These are phyloP conservation scores for Verasper variegatus DNA, from an alignment of 2,113 vertebrate genomes.

Conservation along the genomic window DNA sequence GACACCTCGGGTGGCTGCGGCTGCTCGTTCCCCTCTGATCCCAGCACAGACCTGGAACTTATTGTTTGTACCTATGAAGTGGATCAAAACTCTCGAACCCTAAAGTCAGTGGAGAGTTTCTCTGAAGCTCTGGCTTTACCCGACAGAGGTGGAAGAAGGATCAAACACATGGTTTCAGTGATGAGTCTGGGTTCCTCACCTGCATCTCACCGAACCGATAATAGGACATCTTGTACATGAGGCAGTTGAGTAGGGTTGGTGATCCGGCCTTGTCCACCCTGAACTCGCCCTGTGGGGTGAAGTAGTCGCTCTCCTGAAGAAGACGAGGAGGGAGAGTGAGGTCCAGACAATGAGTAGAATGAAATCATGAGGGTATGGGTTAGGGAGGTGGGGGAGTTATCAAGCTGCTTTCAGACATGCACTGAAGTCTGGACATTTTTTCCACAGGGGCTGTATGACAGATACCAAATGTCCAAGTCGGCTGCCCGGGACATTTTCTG, in stretches of 20 bases:
- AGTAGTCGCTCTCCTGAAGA: constrained; percentile 96
- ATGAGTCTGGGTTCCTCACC: constrained; percentile 79
- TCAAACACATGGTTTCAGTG: no score
- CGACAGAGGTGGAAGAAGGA: no score
- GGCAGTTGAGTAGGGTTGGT: constrained; percentile 97
- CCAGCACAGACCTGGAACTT: constrained; percentile 2
- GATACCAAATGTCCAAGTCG: no score
- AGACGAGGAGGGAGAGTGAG: constrained; percentile 12
- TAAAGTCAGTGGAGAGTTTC: not conserved
- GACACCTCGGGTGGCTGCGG: constrained; percentile 33
- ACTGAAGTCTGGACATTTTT: no score
- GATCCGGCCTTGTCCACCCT: constrained; percentile 98
- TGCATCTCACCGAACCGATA: constrained; percentile 99
- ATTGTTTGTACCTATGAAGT: constrained; percentile 18
- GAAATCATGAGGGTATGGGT: no score
- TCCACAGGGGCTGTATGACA: no score
- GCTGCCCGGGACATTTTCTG: no score
- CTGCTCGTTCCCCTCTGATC: constrained; percentile 42
- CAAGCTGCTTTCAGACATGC: no score
- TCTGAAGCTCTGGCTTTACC: not conserved
- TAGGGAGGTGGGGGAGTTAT: no score
- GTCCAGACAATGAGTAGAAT: not conserved
- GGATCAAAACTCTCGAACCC: constrained; percentile 4
- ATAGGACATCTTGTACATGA: constrained; percentile 99
- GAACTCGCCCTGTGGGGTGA: constrained; percentile 98